A percentile compares a stretch with the other conserved stretches of the same genome.
Evolutionary conservation across 2,888 invertebrate species (phyloP).

Genomic region (Netelia virgata): DNA sequence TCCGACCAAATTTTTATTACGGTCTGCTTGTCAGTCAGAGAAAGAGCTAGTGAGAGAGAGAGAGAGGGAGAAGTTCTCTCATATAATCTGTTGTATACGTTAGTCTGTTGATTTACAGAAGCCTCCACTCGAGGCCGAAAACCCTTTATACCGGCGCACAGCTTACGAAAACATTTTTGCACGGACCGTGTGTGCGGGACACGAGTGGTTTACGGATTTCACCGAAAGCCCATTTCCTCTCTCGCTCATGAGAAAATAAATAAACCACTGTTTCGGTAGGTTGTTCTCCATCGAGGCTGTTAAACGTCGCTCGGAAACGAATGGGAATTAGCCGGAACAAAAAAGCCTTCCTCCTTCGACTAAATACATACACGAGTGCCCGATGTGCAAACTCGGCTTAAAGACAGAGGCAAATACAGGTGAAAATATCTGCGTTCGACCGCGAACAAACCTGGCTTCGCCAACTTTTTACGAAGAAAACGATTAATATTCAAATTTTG

Average conservation of each 20-base stretch:
- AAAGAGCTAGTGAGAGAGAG: neutral
- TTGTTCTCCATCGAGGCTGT: slow-evolving; percentile 63
- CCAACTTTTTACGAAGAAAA: too few relatives aligned
- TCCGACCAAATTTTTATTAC: slow-evolving; percentile 7
- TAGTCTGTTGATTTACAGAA: slow-evolving; percentile 66
- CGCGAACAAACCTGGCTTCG: too few relatives aligned
- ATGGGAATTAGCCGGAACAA: slow-evolving; percentile 79
- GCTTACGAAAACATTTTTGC: slow-evolving; percentile 70
- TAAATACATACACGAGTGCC: slow-evolving; percentile 70
- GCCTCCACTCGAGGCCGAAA: slow-evolving; percentile 47
- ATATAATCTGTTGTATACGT: slow-evolving; percentile 20
- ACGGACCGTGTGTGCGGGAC: slow-evolving; percentile 16
- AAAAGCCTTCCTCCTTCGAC: slow-evolving; percentile 68
- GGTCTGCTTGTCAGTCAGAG: neutral
- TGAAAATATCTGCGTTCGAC: slow-evolving; percentile 65
- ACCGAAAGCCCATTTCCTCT: slow-evolving; percentile 64
- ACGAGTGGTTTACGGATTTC: slow-evolving; percentile 61
- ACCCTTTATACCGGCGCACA: slow-evolving; percentile 47
- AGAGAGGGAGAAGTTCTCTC: slow-evolving; percentile 4
- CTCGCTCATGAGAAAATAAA: slow-evolving; percentile 69
- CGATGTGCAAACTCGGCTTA: slow-evolving; percentile 67
- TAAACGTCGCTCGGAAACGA: slow-evolving; percentile 65
- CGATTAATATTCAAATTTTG: too few relatives aligned
- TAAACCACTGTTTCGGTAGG: slow-evolving; percentile 69
- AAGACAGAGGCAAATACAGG: slow-evolving; percentile 71